Evolutionary conservation across 1,140 invertebrate species (phyloP).

Genomic region (Panulirus ornatus): DNA sequence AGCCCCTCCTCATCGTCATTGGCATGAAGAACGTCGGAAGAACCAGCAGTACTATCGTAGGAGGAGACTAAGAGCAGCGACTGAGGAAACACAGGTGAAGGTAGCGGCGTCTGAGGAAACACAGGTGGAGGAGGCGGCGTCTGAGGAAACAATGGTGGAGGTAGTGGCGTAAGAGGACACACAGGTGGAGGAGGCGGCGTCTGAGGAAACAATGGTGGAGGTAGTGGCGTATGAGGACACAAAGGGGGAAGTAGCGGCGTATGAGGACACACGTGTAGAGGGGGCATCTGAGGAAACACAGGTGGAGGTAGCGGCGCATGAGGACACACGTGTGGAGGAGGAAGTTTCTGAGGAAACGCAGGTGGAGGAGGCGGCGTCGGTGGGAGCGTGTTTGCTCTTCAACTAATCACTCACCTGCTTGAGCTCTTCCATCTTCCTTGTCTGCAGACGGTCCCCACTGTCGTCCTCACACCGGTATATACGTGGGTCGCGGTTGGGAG

Average conservation of each 20-base stretch:
- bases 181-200: constrained; percentile 1
- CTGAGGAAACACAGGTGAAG: no score
- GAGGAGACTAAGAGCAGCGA: background rate
- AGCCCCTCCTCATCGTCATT: no score
- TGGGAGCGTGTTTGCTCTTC: no score
- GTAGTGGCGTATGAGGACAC: background rate
- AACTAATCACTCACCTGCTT: no score
- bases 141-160: background rate
- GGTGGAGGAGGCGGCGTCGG: background rate
- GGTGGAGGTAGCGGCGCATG: no score
- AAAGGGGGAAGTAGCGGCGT: background rate
- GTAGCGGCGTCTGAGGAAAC: no score
- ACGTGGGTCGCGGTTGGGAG: no score
- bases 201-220: background rate
- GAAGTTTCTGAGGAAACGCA: background rate
- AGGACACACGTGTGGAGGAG: background rate
- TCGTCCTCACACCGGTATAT: no score
- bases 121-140: no score
- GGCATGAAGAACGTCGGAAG: no score
- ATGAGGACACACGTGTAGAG: background rate
- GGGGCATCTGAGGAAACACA: background rate
- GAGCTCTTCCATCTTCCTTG: no score
- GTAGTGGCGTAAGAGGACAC: background rate
- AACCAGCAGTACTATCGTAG: background rate
- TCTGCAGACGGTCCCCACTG: no score